Conservation (phyloP, 2,797 vertebrate species). For the Columba guinea region DNA sequence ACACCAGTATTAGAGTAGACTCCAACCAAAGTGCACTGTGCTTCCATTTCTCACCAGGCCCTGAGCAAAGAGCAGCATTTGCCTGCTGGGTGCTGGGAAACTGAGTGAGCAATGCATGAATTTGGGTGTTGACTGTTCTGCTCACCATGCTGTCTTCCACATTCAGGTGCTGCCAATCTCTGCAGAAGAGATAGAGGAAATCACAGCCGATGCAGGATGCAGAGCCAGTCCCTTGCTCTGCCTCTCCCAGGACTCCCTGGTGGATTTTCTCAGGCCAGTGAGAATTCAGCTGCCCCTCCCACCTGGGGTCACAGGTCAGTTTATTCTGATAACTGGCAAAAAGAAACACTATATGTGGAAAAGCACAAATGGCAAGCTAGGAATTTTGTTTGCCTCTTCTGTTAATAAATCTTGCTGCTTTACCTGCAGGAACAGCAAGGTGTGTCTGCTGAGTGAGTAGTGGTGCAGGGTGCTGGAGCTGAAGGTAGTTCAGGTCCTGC, state of each 20-base stretch:
- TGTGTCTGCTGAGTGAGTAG: not conserved
- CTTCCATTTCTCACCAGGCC: not conserved
- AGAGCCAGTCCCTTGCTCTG: constrained; percentile 86
- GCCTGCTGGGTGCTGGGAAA: not conserved
- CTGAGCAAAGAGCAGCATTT: not conserved
- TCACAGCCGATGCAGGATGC: constrained; percentile 77
- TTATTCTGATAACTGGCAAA: not conserved
- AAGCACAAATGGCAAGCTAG: not conserved
- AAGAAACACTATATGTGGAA: not conserved
- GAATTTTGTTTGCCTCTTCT: not conserved
- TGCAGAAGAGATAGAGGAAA: constrained; percentile 74
- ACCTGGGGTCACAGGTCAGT: constrained; percentile 86
- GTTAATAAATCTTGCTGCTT: not conserved
- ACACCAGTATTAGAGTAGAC: not conserved
- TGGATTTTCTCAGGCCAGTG: constrained; percentile 87
- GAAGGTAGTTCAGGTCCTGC: not conserved
- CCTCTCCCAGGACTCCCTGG: constrained; percentile 85
- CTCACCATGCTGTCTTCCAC: not conserved
- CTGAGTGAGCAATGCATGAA: not conserved
- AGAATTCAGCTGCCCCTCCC: constrained; percentile 94
- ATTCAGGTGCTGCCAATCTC: constrained; percentile 86
- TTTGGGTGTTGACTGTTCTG: not conserved
- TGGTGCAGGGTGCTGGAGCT: not conserved
- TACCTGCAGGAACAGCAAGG: not conserved
- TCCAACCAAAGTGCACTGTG: not conserved